Evolutionary conservation across 1,140 invertebrate species (phyloP).

Genomic region (Listronotus oregonensis): DNA sequence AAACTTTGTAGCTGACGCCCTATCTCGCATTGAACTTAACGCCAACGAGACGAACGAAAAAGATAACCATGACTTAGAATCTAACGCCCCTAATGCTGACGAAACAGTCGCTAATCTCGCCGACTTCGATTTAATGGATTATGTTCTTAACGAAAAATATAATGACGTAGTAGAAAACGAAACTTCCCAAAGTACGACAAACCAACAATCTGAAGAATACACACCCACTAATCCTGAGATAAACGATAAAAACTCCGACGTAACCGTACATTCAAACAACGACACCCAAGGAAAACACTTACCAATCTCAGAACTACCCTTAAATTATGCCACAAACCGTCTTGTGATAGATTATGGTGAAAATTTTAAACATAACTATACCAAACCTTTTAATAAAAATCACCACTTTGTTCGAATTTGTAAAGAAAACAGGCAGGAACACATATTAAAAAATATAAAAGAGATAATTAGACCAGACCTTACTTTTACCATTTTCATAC

Average conservation of each 20-base stretch:
- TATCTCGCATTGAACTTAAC: slow-evolving; percentile 15
- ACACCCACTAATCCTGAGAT: no score
- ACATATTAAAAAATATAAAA: slow-evolving; percentile 7
- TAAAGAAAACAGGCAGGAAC: not conserved
- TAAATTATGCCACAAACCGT: slow-evolving; percentile 5
- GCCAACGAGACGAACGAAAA: slow-evolving; percentile 3
- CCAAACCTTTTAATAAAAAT: slow-evolving; percentile 15
- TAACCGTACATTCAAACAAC: slow-evolving; percentile 7
- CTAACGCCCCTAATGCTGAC: not conserved
- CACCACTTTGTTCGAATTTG: not conserved
- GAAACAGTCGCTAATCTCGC: not conserved
- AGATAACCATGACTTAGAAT: slow-evolving; percentile 40
- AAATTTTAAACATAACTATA: not conserved
- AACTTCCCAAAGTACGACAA: not conserved
- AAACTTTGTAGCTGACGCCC: slow-evolving; percentile 14
- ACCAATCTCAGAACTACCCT: slow-evolving; percentile 11
- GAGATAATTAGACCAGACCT: slow-evolving; percentile 10
- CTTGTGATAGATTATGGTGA: not conserved
- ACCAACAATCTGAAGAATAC: not conserved
- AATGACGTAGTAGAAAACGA: not conserved
- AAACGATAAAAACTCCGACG: not conserved
- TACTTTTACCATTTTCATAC: slow-evolving; percentile 21
- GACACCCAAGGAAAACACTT: not conserved
- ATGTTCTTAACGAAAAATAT: not conserved
- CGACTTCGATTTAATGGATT: not conserved